A percentile compares a stretch with the other conserved stretches of the same genome.
Conservation (phyloP, 2,797 vertebrate genomes). For the Galagoides demidoff region DNA sequence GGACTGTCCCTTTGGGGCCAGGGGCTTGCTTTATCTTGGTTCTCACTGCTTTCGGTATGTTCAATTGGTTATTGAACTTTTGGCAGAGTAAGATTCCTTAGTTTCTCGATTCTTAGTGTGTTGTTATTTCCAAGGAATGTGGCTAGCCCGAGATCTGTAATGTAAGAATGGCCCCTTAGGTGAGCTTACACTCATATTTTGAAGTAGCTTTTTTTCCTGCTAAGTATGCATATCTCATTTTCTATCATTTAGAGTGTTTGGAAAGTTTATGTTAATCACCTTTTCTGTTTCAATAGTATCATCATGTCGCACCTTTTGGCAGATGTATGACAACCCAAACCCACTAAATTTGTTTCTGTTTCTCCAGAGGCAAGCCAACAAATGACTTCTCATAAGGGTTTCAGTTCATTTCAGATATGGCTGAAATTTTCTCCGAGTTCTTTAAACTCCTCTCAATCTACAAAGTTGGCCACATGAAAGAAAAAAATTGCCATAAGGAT, state of each 20-base stretch:
- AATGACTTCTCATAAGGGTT: background rate
- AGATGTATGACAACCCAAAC: background rate
- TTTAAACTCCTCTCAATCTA: background rate
- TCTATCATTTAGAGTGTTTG: background rate
- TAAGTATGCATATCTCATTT: background rate
- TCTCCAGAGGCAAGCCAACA: background rate
- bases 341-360: background rate
- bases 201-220: background rate
- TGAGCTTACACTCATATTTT: background rate
- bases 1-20: background rate
- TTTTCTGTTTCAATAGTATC: background rate
- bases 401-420: background rate
- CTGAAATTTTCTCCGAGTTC: constrained; percentile 7
- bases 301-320: background rate
- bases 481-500: background rate
- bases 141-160: background rate
- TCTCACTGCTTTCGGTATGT: background rate
- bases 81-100: background rate
- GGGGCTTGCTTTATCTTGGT: background rate
- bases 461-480: background rate
- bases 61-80: background rate
- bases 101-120: background rate
- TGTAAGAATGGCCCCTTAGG: background rate
- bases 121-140: background rate
- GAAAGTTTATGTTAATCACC: constrained; percentile 35